Evolutionary conservation across 2,113 vertebrate species (phyloP), one percentile per base, ranked within the genome.

Genomic region (Excalfactoria chinensis): DNA sequence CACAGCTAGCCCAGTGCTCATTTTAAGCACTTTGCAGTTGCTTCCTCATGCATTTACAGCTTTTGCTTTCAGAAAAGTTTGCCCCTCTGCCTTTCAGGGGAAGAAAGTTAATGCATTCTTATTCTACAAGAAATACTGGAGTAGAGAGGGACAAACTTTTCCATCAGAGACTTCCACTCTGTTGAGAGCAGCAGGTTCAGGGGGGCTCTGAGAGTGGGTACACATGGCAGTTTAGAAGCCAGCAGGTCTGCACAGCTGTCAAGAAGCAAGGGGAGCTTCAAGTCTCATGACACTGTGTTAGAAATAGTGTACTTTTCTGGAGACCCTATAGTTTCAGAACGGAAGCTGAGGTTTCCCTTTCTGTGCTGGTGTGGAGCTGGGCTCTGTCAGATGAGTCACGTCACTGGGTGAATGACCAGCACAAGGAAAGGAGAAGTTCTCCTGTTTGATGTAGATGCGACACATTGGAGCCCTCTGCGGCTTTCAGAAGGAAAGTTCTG

Each of bases 311-410:
- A 7, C 4, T 1, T 40, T 72, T 73, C 30, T 83, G 68, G 59
- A 64, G 62, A 40, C n/a, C 51, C 20, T 51, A 37, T 30, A 55
- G 60, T 94, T 96, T 95, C 30, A 19, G 82, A 43, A 89, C 46
- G 59, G 88, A 95, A 96, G 56, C 44, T 92, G 87, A 90, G 23
- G 92, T 94, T 97, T 95, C 81, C 71, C 40, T 76, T 21, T 93
- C 73, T 2, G 8, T 69, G 69, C 40, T 69, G 58, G 23, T 46
- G 46, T 15, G 72, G 23, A 89, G 64, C 63, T 89, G 51, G 85
- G 0, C 7, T 59, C 86, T 82, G 72, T 67, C 40, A 72, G 34
- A 76, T 48, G 60, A 90, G 56, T 76, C 81, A 51, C 1, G 4
- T 63, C 66, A 40, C 58, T 3, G 81, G 20, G 60, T 77, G 48